These are phyloP conservation scores for Ptychodera flava DNA, from an alignment of 35 echinoderm and acorn worm species.

Conservation along the genomic window DNA sequence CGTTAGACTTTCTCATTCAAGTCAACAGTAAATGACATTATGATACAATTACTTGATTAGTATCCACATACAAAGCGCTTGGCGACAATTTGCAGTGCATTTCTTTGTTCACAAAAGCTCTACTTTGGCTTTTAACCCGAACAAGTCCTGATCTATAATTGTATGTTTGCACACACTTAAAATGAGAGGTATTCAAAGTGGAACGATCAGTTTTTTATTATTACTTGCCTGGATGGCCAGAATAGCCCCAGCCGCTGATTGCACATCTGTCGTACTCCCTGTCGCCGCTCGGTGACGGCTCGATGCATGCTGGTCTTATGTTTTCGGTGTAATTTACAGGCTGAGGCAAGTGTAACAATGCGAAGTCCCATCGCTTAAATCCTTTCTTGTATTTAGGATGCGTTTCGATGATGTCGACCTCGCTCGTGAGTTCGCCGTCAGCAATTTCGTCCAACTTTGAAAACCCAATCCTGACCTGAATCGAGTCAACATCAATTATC, in stretches of 20 bases:
- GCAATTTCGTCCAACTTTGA: background rate
- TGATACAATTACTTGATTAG: too few species aligned
- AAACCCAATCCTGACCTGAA: background rate
- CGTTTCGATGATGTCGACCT: background rate
- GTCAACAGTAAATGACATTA: too few species aligned
- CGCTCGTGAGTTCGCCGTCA: background rate
- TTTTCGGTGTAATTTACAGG: background rate
- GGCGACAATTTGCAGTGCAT: too few species aligned
- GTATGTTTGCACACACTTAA: too few species aligned
- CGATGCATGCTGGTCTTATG: background rate
- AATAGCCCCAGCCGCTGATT: background rate
- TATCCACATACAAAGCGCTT: too few species aligned
- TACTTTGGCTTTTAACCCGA: too few species aligned
- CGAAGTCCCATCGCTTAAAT: background rate
- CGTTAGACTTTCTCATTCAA: too few species aligned
- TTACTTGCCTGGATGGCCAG: too few species aligned
- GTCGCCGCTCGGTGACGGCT: background rate
- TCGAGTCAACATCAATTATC: background rate
- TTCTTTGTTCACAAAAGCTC: too few species aligned
- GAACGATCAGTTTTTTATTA: too few species aligned
- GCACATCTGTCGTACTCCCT: background rate
- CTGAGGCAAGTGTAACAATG: background rate
- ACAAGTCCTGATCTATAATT: too few species aligned
- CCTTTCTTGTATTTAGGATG: background rate
- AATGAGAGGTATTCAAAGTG: too few species aligned